Base-by-base conservation (phyloP, 2,888 invertebrate species). In the Brachypterus glaber region DNA sequence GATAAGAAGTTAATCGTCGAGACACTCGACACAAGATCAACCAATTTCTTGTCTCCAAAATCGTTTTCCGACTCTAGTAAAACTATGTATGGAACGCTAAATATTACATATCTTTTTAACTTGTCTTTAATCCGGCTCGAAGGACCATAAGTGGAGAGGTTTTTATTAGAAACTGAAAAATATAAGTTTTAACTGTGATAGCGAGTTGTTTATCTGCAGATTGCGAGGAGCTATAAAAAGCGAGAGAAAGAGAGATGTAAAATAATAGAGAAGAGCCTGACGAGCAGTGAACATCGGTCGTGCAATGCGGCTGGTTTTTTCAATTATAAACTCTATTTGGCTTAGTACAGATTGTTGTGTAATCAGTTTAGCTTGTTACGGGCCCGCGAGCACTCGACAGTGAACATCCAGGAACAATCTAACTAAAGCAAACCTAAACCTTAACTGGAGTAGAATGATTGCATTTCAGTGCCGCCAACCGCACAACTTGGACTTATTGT, bases 281-380 rank as follows among this genome's bases (percentile, higher is more conserved):
- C 25, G 34, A 34, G 21, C 35, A 29, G 13, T 34, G 38, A 39
- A 33, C 39, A 35, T 40, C 40, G 43, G 29, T 37, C 43, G 38
- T 42, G 47, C 44, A 43, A 45, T 46, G 48, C 44, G 48, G 57
- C 57, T 56, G 63, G 63, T 66, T 67, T 66, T 66, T 67, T 66
- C 66, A 66, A 67, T 66, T 67, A 66, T 65, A 66, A 67, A 67
- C 66, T 66, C 67, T 64, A 67, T 67, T 66, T 67, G 64, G 66
- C 66, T 67, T 67, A 66, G 63, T 63, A 63, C 64, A 64, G 66
- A 66, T 66, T 66, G 66, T 64, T 64, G 63, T 63, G 64, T 66
- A 66, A 66, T 66, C 66, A 65, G 65, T 64, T 65, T 65, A 65
- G 60, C 60, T 64, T 58, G 63, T 64, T 64, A 64, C 60, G 60